These are phyloP conservation scores for Cosmia pyralina DNA, from an alignment of 2,888 invertebrate species.

Conservation along the genomic window DNA sequence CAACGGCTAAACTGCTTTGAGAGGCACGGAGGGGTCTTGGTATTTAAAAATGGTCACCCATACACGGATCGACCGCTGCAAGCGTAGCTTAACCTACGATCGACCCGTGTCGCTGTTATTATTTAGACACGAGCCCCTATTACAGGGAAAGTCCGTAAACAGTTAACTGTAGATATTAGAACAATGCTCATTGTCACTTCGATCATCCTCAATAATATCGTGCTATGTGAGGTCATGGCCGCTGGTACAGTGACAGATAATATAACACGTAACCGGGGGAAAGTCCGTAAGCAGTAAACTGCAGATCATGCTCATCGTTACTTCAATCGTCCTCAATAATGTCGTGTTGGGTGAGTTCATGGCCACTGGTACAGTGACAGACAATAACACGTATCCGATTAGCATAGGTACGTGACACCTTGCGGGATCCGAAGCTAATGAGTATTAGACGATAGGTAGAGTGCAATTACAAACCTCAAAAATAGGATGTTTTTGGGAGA, in stretches of 20 bases:
- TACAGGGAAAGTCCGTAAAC: background rate
- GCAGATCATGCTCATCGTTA: no score
- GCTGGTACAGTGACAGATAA: conserved; percentile 22
- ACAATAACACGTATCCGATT: conserved; percentile 29
- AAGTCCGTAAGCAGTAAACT: no score
- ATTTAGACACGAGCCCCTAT: background rate
- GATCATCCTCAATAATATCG: background rate
- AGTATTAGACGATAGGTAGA: background rate
- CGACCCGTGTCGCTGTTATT: background rate
- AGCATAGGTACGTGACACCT: conserved; percentile 39
- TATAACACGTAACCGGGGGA: no score
- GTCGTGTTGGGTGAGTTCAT: no score
- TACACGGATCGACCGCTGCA: background rate
- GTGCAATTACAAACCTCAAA: background rate
- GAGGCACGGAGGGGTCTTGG: no score
- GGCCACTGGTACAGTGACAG: conserved; percentile 2
- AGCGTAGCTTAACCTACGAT: background rate
- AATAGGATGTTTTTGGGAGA: background rate
- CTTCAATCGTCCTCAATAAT: no score
- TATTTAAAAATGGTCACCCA: background rate
- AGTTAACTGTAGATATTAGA: background rate
- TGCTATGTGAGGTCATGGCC: conserved; percentile 40
- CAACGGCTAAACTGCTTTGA: background rate
- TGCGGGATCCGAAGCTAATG: background rate
- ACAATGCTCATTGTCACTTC: background rate